phyloP scores from a whole-genome alignment of 2,797 vertebrate genomes.

The Gymnocypris eckloni region DNA sequence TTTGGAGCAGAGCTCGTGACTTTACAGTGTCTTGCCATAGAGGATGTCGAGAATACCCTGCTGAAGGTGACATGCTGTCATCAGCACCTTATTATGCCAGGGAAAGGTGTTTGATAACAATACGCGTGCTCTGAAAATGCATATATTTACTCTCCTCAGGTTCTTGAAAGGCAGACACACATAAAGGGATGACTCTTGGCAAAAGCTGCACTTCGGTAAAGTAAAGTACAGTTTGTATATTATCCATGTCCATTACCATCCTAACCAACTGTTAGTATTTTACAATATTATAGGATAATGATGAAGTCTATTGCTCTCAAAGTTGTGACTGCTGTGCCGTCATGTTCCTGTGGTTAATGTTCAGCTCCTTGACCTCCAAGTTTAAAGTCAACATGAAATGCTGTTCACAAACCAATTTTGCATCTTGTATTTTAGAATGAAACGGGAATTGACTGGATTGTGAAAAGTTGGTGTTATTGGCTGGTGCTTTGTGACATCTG shows the following conservation, averaged over 20 bases:
- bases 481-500: background rate
- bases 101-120: background rate
- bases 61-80: slow-evolving; percentile 8
- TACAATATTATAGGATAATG: slow-evolving; percentile 4
- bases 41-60: background rate
- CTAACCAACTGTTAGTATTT: slow-evolving; percentile 20
- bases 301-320: slow-evolving; percentile 22
- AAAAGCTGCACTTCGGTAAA: background rate
- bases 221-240: slow-evolving; percentile 18
- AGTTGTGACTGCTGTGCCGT: slow-evolving; percentile 34
- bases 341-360: slow-evolving; percentile 38
- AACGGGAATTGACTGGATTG: background rate
- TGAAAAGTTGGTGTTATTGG: background rate
- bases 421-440: background rate
- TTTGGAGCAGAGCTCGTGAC: background rate
- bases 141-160: slow-evolving; percentile 28
- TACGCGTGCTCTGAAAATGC: slow-evolving; percentile 10
- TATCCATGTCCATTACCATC: background rate
- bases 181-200: background rate
- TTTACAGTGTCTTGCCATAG: background rate
- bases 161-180: slow-evolving; percentile 9
- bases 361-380: slow-evolving; percentile 1
- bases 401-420: background rate
- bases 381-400: slow-evolving; percentile 38
- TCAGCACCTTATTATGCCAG: slow-evolving; percentile 1